A percentile compares a stretch with the other conserved stretches of the same genome.
phyloP scores from a whole-genome alignment of 2,888 invertebrate species.

The Drosophila subsilvestris region DNA sequence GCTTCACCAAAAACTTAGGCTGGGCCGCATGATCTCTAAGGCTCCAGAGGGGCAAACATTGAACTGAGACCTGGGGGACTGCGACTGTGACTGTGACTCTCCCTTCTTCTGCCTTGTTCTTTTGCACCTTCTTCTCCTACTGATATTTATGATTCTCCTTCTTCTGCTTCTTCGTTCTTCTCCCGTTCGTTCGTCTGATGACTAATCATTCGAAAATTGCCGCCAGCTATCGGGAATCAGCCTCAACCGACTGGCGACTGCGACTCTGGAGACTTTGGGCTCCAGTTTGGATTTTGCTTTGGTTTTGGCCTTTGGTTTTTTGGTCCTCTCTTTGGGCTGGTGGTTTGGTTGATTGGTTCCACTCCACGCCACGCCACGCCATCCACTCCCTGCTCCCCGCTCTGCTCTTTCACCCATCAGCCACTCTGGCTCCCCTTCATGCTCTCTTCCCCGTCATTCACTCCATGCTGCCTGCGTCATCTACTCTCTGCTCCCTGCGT shows the following conservation, averaged over 20 bases:
- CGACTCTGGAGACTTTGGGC: slow-evolving; percentile 26
- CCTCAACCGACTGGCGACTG: neutral
- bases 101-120: slow-evolving; percentile 9
- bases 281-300: slow-evolving; percentile 52
- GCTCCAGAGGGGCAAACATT: slow-evolving; percentile 25
- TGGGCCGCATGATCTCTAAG: neutral
- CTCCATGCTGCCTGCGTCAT: neutral
- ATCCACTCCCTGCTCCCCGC: slow-evolving; percentile 20
- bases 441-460: neutral
- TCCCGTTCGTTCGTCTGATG: slow-evolving; percentile 53
- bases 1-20: slow-evolving; percentile 13
- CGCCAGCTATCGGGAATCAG: slow-evolving; percentile 46
- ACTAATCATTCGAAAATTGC: slow-evolving; percentile 77
- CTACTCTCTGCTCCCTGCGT: neutral
- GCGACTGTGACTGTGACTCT: neutral
- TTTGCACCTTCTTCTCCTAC: neutral
- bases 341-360: slow-evolving; percentile 71
- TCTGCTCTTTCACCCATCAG: neutral
- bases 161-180: slow-evolving; percentile 23
- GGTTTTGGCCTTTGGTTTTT: slow-evolving; percentile 48
- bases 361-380: slow-evolving; percentile 60
- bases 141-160: neutral
- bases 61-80: slow-evolving; percentile 17
- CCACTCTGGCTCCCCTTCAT: neutral
- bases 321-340: slow-evolving; percentile 59